Evolutionary conservation across 2,888 invertebrate genomes (phyloP).

Genomic region (Meganola albula): DNA sequence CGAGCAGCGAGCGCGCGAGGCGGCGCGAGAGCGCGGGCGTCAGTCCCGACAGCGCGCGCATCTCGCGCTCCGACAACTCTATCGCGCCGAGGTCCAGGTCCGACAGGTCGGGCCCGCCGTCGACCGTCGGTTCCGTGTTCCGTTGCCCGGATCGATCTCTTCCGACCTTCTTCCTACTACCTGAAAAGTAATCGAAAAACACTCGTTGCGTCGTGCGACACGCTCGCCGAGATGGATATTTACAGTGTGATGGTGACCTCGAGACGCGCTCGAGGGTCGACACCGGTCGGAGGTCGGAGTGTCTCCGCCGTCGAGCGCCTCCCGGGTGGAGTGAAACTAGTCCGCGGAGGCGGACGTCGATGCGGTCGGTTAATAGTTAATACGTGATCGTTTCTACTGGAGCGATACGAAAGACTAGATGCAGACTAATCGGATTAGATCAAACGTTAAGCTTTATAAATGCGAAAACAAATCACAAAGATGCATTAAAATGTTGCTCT

Average conservation of each 20-base stretch:
- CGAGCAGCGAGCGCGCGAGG: slow-evolving; percentile 83
- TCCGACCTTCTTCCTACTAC: slow-evolving; percentile 65
- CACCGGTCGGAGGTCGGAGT: slow-evolving; percentile 8
- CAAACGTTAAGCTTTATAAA: slow-evolving; percentile 60
- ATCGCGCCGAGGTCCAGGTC: slow-evolving; percentile 83
- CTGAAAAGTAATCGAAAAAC: slow-evolving; percentile 74
- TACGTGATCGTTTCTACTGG: slow-evolving; percentile 41
- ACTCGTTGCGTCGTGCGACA: slow-evolving; percentile 77
- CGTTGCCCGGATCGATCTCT: slow-evolving; percentile 46
- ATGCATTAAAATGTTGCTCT: slow-evolving; percentile 77
- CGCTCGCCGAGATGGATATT: slow-evolving; percentile 69
- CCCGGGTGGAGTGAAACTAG: slow-evolving; percentile 7
- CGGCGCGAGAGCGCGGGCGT: slow-evolving; percentile 84
- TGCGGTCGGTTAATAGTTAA: slow-evolving; percentile 64
- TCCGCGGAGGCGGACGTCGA: slow-evolving; percentile 38
- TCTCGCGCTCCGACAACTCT: slow-evolving; percentile 83
- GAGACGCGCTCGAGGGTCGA: slow-evolving; percentile 19
- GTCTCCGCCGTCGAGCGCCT: neutral
- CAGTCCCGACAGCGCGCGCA: slow-evolving; percentile 81
- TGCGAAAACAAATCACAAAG: slow-evolving; percentile 65
- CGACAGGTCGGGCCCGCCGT: slow-evolving; percentile 71
- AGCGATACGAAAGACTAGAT: slow-evolving; percentile 36
- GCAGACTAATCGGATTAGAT: slow-evolving; percentile 50
- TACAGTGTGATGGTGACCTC: slow-evolving; percentile 53
- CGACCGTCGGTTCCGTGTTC: slow-evolving; percentile 37